Evolutionary conservation across 2,113 vertebrate species (phyloP), one percentile per base, ranked within the genome.

Genomic region (Oncorhynchus clarkii): DNA sequence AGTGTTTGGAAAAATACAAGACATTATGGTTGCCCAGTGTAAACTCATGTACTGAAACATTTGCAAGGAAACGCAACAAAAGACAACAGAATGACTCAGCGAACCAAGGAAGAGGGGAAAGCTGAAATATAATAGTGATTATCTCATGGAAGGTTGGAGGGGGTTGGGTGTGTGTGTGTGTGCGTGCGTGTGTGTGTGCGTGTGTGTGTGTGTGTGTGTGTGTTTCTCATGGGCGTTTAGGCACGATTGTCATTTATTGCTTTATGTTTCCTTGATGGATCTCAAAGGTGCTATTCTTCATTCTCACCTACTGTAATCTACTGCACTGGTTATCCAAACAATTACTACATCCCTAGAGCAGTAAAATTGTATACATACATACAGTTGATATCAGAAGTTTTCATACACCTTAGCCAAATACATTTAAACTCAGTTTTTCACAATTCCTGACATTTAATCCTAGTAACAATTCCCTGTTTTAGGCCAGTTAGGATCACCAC

Each of bases 1-100:
- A 57, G 20, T 84, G 86, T 82, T 85, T 75, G 73, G 71, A 34
- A 78, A 59, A 82, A 79, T 65, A 74, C 22, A 16, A 9, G 26
- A 76, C 39, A 59, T 81, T 74, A 83, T 75, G 65, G 73, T 54
- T 59, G 68, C 26, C n/a, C 29, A 77, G 66, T 24, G 29, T 77
- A 84, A 83, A 83, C 71, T 34, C 31, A 74, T 71, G 66, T 7
- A 39, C 64, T 66, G 20, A 20, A 26, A 27, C 85, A 76, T 71
- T 77, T 82, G 67, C 67, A 34, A 73, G 62, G 31, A 57, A 77
- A 80, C 31, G 59, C 27, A 73, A 39, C 60, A 27, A 48, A 77
- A 78, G 31, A 65, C 27, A 72, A 39, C 51, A 29, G 69, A 76
- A 26, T 73, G 51, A 2, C 39, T 70, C 16, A 2, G n/a, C 26